A percentile compares a stretch with the other conserved stretches of the same genome.
These are phyloP conservation scores for Spondyliosoma cantharus DNA, from an alignment of 2,797 vertebrate genomes.

Conservation along the genomic window DNA sequence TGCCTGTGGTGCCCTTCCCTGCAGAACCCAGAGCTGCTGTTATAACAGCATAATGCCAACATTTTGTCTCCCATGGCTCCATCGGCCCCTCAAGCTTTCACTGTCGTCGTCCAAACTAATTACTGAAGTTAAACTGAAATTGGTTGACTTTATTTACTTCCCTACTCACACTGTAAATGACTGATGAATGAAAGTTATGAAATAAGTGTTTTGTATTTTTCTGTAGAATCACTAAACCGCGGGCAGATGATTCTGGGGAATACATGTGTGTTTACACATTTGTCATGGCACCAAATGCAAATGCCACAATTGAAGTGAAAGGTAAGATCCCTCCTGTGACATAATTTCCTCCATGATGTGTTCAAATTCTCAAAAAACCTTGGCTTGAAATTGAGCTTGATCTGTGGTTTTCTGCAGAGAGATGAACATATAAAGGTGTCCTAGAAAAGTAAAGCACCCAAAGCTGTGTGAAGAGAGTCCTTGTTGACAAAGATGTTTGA, in stretches of 20 bases:
- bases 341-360: neutral
- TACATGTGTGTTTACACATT: conserved; percentile 98
- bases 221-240: conserved; percentile 91
- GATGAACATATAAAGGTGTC: conserved; percentile 36
- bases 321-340: conserved; percentile 82
- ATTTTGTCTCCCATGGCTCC: conserved; percentile 40
- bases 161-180: conserved; percentile 25
- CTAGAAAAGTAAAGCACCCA: conserved; percentile 46
- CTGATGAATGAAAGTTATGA: conserved; percentile 21
- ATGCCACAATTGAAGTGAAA: conserved; percentile 97
- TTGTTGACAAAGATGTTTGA: conserved; percentile 69
- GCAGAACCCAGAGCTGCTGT: conserved; percentile 58
- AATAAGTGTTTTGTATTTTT: conserved; percentile 54
- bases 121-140: conserved; percentile 51
- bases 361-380: neutral
- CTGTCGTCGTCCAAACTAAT: conserved; percentile 58
- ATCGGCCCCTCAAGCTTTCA: conserved; percentile 37
- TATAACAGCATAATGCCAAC: conserved; percentile 60
- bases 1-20: conserved; percentile 69
- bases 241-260: conserved; percentile 94
- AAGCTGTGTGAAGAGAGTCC: conserved; percentile 56
- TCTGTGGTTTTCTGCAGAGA: conserved; percentile 24
- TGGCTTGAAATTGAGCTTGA: conserved; percentile 11
- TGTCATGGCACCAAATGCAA: conserved; percentile 89
- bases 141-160: conserved; percentile 37